A percentile compares a stretch with the other conserved stretches of the same genome.
Conservation (phyloP, 2,113 vertebrate genomes). For the Chionomys nivalis region DNA sequence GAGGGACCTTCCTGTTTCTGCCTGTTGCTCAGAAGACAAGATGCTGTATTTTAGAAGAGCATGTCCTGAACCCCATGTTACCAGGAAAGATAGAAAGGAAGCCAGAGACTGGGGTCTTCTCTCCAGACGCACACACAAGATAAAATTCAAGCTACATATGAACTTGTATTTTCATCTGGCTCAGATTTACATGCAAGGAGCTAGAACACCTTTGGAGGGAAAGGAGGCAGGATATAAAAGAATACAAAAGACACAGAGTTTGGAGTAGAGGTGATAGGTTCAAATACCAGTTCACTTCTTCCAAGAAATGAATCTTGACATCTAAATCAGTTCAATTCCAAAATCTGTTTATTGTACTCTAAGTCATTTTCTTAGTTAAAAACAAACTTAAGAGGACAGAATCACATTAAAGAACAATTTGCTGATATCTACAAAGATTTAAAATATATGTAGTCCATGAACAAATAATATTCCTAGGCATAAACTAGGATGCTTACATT, state of each 20-base stretch:
- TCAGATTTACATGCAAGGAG: not conserved
- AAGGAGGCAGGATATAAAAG: not conserved
- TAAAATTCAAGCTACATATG: not conserved
- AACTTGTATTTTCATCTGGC: not conserved
- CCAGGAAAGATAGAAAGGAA: conserved; percentile 13
- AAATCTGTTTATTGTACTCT: not conserved
- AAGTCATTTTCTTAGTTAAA: conserved; percentile 33
- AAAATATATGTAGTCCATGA: not conserved
- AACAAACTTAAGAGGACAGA: not conserved
- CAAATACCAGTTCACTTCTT: conserved; percentile 5
- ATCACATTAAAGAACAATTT: conserved; percentile 4
- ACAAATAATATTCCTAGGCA: not conserved
- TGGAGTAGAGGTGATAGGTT: not conserved
- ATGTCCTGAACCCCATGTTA: not conserved
- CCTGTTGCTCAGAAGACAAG: not conserved
- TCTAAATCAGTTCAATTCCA: conserved; percentile 15
- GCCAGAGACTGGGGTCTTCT: not conserved
- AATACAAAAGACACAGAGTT: not conserved
- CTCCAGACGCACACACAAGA: not conserved
- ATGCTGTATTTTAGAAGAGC: not conserved
- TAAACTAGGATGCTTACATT: not conserved
- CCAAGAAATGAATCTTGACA: not conserved
- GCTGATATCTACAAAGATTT: conserved; percentile 21
- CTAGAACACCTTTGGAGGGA: not conserved
- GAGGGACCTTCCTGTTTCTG: not conserved